Evolutionary conservation across 2,888 invertebrate species (phyloP).

Genomic region (Eumacrocentrus americanus): DNA sequence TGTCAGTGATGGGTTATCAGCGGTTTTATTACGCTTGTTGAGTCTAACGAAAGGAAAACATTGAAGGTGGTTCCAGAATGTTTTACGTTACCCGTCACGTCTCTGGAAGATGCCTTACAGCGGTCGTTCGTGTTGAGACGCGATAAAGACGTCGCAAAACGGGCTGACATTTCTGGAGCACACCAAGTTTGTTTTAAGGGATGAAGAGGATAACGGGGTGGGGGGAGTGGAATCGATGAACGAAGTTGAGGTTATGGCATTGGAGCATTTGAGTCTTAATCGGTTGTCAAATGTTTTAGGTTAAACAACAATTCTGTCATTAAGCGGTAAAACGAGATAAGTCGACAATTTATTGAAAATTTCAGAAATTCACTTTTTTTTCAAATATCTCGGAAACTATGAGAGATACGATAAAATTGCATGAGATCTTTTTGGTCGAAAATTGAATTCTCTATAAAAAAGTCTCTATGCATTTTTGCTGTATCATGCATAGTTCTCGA

Average conservation of each 20-base stretch:
- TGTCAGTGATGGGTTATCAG: no score
- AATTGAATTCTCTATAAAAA: no score
- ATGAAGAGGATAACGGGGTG: not conserved
- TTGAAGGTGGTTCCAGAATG: not conserved
- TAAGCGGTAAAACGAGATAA: not conserved
- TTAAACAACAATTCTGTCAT: no score
- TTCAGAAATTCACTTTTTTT: no score
- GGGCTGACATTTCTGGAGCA: constrained; percentile 27
- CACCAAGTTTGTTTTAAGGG: constrained; percentile 16
- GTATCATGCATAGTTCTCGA: no score
- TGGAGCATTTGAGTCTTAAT: not conserved
- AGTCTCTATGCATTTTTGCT: no score
- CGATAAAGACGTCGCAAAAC: constrained; percentile 24
- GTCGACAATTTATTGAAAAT: not conserved
- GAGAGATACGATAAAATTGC: not conserved
- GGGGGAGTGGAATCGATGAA: not conserved
- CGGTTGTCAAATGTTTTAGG: no score
- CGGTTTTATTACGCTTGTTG: not conserved
- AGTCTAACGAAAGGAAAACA: constrained; percentile 3
- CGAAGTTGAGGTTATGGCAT: not conserved
- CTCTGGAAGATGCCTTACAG: constrained; percentile 6
- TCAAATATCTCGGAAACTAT: no score
- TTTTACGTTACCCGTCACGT: constrained; percentile 9
- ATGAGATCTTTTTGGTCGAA: no score
- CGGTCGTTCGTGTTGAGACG: constrained; percentile 20